These are phyloP conservation scores for rat (Rattus norvegicus) DNA, from an alignment of 2,113 vertebrate genomes.

Conservation along the genomic window DNA sequence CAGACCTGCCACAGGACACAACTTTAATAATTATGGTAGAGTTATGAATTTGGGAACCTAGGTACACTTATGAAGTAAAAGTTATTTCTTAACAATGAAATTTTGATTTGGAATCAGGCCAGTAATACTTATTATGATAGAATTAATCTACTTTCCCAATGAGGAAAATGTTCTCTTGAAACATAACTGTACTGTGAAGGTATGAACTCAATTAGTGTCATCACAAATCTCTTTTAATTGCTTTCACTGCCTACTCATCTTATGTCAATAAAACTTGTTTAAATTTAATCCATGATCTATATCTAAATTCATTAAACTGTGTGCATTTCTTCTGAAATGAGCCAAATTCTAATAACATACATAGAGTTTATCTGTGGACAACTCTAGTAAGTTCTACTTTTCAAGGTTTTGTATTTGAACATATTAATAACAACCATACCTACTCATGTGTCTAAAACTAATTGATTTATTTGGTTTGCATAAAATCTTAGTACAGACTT, in stretches of 20 bases:
- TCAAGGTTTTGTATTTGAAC: not conserved
- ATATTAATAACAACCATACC: not conserved
- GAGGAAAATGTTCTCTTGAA: not conserved
- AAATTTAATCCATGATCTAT: not conserved
- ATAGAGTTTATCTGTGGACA: not conserved
- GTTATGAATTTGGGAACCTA: not conserved
- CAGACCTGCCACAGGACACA: not conserved
- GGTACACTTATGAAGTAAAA: not conserved
- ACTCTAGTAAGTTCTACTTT: not conserved
- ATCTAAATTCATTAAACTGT: not conserved
- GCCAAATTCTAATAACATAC: not conserved
- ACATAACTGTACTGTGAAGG: not conserved
- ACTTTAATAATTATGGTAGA: not conserved
- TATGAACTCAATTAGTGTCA: slow-evolving; percentile 19
- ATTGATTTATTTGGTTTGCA: not conserved
- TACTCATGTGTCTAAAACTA: not conserved
- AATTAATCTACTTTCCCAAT: not conserved
- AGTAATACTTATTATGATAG: not conserved
- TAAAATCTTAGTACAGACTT: not conserved
- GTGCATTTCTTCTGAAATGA: not conserved
- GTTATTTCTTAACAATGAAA: not conserved
- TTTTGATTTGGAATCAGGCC: not conserved
- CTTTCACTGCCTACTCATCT: slow-evolving; percentile 35
- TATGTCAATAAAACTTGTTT: not conserved
- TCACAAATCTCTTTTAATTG: not conserved